Conservation (phyloP, 2,888 invertebrate genomes). For the Synanthedon vespiformis region DNA sequence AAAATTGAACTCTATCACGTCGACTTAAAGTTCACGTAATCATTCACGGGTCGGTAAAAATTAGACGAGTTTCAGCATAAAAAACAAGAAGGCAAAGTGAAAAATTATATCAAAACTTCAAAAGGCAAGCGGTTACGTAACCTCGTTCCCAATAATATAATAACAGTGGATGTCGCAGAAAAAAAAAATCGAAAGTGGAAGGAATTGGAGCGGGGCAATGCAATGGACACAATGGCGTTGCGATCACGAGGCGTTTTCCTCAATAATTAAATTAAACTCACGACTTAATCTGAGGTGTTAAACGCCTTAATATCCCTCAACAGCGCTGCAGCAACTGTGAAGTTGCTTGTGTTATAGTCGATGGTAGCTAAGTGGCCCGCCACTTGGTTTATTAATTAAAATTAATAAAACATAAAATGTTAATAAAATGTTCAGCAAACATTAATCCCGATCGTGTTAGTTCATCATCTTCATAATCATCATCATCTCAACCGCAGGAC, state of each 20-base stretch:
- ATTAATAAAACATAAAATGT: too few relatives aligned
- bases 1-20: not conserved
- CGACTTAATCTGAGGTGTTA: not conserved
- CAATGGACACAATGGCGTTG: constrained; percentile 57
- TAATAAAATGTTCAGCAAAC: too few relatives aligned
- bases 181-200: constrained; percentile 31
- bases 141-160: constrained; percentile 60
- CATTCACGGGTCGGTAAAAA: too few relatives aligned
- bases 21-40: not conserved
- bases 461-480: too few relatives aligned
- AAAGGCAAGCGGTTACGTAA: constrained; percentile 57
- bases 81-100: constrained; percentile 26
- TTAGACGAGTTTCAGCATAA: constrained; percentile 6
- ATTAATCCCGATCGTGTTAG: too few relatives aligned
- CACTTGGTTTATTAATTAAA: too few relatives aligned
- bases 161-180: constrained; percentile 62
- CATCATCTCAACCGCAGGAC: too few relatives aligned
- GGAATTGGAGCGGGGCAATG: constrained; percentile 62
- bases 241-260: constrained; percentile 32
- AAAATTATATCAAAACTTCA: constrained; percentile 69
- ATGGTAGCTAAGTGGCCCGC: too few relatives aligned
- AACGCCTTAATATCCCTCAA: not conserved
- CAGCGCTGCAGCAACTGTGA: too few relatives aligned
- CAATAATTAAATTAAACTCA: constrained; percentile 9
- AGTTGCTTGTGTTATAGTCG: too few relatives aligned